Conservation (phyloP, 2,113 vertebrate genomes). For the Lota lota region DNA sequence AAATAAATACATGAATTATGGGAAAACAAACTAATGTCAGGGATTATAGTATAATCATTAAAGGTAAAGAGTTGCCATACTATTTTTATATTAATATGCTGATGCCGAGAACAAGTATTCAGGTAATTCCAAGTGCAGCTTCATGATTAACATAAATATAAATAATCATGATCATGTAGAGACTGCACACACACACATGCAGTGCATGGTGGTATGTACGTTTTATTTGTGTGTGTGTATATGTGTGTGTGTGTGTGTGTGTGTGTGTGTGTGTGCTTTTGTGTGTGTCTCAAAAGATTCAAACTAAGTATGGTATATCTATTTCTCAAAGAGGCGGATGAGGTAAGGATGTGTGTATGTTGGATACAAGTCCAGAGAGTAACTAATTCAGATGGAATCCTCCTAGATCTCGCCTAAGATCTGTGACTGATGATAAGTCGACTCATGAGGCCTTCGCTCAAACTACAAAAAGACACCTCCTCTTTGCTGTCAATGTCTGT, state of each 20-base stretch:
- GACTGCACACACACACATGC: conserved; percentile 6
- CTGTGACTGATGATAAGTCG: conserved; percentile 20
- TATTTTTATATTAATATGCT: no score
- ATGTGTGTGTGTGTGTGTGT: conserved; percentile 7
- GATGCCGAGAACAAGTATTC: no score
- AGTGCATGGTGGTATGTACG: background rate
- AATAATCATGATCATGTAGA: conserved; percentile 5
- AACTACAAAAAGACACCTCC: conserved; percentile 10
- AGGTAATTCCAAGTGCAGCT: no score
- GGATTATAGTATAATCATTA: no score
- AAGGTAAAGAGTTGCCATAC: no score
- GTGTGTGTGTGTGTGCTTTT: background rate
- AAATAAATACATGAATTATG: no score
- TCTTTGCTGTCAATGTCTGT: conserved; percentile 11
- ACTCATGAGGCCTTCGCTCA: conserved; percentile 13
- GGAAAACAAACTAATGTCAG: no score
- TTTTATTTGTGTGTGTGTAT: conserved; percentile 1
- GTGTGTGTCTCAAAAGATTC: conserved; percentile 17
- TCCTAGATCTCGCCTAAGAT: conserved; percentile 23
- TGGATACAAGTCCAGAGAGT: conserved; percentile 7
- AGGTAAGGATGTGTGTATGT: conserved; percentile 31
- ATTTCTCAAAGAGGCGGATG: conserved; percentile 37
- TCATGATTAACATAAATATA: no score
- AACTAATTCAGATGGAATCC: conserved; percentile 35
- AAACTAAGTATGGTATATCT: conserved; percentile 37